Percentiles rank a stretch among this genome's conserved stretches.
phyloP scores from a whole-genome alignment of 1,140 invertebrate genomes.

The Atta cephalotes region DNA sequence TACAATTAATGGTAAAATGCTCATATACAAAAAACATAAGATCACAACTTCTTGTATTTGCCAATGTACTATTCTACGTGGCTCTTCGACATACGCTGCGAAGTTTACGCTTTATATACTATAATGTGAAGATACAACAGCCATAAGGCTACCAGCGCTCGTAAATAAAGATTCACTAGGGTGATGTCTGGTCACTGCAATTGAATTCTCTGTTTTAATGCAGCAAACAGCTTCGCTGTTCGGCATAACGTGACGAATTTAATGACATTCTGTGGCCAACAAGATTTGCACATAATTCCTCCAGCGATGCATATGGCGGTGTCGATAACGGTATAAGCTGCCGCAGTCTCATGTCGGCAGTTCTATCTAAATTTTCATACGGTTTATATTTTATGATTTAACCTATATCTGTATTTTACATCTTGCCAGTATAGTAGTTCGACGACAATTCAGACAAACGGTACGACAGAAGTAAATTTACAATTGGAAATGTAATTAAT shows the following conservation, averaged over 20 bases:
- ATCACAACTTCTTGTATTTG: background rate
- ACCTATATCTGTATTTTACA: conserved; percentile 32
- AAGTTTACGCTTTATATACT: conserved; percentile 42
- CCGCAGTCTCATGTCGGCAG: conserved; percentile 19
- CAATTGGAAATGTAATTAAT: background rate
- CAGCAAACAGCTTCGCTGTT: background rate
- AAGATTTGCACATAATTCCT: conserved; percentile 72
- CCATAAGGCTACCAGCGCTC: conserved; percentile 49
- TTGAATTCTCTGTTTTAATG: conserved; percentile 64
- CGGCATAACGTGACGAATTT: conserved; percentile 70
- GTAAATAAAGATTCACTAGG: conserved; percentile 56
- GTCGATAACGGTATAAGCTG: conserved; percentile 67
- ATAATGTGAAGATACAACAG: conserved; percentile 37
- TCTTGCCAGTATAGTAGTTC: background rate
- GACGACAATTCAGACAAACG: conserved; percentile 35
- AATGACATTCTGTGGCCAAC: conserved; percentile 70
- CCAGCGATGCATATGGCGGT: conserved; percentile 37
- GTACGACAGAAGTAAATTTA: background rate
- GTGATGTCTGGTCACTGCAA: conserved; percentile 33
- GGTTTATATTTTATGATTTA: conserved; percentile 38
- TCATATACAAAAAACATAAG: background rate
- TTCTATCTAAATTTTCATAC: conserved; percentile 33
- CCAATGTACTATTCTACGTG: background rate
- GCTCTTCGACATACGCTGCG: background rate
- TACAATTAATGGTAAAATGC: background rate